Conservation (phyloP, 2,797 vertebrate genomes). For the Cyprinella venusta region DNA sequence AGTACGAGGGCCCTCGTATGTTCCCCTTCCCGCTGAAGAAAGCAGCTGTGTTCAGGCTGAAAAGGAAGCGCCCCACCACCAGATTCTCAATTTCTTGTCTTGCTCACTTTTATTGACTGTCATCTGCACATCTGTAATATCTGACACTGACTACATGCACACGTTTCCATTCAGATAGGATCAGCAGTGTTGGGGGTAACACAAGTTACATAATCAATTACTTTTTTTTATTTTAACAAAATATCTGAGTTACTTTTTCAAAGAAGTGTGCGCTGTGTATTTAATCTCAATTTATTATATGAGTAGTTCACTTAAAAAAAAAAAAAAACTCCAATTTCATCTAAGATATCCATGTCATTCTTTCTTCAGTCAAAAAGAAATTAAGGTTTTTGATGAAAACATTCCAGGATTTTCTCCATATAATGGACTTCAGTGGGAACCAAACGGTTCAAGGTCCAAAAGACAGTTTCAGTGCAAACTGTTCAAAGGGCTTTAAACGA, state of each 20-base stretch:
- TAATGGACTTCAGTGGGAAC: too few species aligned
- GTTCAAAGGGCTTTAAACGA: too few species aligned
- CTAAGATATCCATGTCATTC: too few species aligned
- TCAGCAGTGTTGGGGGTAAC: background rate
- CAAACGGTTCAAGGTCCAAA: too few species aligned
- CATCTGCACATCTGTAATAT: constrained; percentile 43
- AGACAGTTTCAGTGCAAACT: too few species aligned
- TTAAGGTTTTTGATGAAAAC: too few species aligned
- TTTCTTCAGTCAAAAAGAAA: too few species aligned
- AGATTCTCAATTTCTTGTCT: constrained; percentile 52
- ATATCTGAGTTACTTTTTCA: background rate
- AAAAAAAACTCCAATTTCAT: too few species aligned
- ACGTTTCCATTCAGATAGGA: background rate
- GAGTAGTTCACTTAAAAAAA: too few species aligned
- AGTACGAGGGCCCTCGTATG: constrained; percentile 40
- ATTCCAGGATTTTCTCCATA: too few species aligned
- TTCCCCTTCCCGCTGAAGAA: constrained; percentile 31
- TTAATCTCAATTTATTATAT: background rate
- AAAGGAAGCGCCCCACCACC: constrained; percentile 50
- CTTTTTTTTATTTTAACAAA: background rate
- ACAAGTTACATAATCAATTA: background rate
- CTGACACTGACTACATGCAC: background rate
- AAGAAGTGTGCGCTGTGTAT: background rate
- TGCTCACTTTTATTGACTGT: constrained; percentile 60
- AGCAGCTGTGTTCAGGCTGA: constrained; percentile 45